phyloP scores from a whole-genome alignment of 1,140 invertebrate genomes.

The Drosophila repletoides region DNA sequence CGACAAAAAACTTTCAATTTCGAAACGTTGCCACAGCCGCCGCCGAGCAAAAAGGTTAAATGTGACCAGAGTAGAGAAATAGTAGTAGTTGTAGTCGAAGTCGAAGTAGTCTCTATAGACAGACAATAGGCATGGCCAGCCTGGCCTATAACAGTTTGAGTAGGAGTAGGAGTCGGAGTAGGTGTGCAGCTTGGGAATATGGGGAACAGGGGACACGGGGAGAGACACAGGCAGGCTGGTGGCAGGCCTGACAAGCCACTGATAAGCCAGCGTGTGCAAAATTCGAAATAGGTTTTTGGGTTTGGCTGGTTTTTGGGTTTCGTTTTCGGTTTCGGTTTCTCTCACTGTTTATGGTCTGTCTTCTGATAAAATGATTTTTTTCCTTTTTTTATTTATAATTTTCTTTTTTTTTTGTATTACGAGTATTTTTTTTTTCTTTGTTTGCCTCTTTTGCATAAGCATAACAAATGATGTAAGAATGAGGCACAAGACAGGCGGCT shows the following conservation, averaged over 20 bases:
- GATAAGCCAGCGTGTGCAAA: slow-evolving; percentile 51
- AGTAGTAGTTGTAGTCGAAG: too few relatives aligned
- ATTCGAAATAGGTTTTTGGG: slow-evolving; percentile 50
- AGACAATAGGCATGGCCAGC: slow-evolving; percentile 26
- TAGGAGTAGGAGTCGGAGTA: too few relatives aligned
- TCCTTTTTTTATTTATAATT: slow-evolving; percentile 15
- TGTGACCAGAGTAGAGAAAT: slow-evolving; percentile 44
- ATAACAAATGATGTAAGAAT: slow-evolving; percentile 59
- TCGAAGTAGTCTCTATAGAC: not conserved
- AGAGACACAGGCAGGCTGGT: slow-evolving; percentile 2
- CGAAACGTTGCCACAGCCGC: slow-evolving; percentile 52
- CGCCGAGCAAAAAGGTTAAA: slow-evolving; percentile 65
- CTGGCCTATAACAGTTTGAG: too few relatives aligned
- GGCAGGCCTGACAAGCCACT: slow-evolving; percentile 60
- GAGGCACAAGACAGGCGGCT: not conserved
- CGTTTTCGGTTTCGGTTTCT: slow-evolving; percentile 3
- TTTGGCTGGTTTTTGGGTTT: slow-evolving; percentile 20
- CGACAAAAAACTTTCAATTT: slow-evolving; percentile 75
- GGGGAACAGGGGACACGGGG: not conserved
- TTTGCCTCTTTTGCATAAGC: slow-evolving; percentile 48
- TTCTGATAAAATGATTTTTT: slow-evolving; percentile 60
- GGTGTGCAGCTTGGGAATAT: too few relatives aligned
- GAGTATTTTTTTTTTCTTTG: not conserved
- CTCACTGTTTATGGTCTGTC: slow-evolving; percentile 25
- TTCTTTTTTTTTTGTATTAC: slow-evolving; percentile 1